phyloP scores from a whole-genome alignment of 2,888 invertebrate genomes.

The Limulus polyphemus region DNA sequence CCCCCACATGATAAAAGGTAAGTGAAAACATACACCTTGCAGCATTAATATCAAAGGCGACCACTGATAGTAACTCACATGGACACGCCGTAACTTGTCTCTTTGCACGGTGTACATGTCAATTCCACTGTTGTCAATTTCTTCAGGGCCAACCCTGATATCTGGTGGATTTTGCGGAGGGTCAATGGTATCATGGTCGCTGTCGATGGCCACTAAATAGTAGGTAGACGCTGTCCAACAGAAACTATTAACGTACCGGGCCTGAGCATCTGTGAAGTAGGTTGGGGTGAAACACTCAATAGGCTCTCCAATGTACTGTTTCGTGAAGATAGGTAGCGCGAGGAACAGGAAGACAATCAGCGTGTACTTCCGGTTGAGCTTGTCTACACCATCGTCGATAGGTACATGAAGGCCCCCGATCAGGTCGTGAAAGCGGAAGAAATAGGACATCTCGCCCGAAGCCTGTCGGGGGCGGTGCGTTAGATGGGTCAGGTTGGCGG shows the following conservation, averaged over 20 bases:
- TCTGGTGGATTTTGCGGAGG: conserved; percentile 25
- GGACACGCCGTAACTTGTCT: conserved; percentile 26
- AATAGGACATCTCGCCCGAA: conserved; percentile 13
- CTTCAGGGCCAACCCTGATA: conserved; percentile 27
- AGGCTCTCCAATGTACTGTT: conserved; percentile 41
- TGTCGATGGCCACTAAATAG: conserved; percentile 30
- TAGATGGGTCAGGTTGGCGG: too few relatives aligned
- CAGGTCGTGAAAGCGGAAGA: conserved; percentile 31
- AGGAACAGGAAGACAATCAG: conserved; percentile 37
- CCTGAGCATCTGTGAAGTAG: conserved; percentile 34
- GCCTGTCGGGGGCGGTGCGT: background rate
- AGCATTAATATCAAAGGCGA: conserved; percentile 34
- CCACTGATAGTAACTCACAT: conserved; percentile 36
- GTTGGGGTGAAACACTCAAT: conserved; percentile 39
- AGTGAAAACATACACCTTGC: conserved; percentile 37
- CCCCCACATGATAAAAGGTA: conserved; percentile 38
- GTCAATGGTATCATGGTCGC: conserved; percentile 24
- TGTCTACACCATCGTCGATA: conserved; percentile 39
- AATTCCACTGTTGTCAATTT: conserved; percentile 27
- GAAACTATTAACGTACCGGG: conserved; percentile 33
- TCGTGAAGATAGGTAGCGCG: conserved; percentile 38
- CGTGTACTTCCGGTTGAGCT: conserved; percentile 40
- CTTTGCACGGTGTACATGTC: conserved; percentile 25
- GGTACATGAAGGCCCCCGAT: conserved; percentile 33
- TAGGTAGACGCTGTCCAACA: conserved; percentile 37